These are phyloP conservation scores for Acanthoscelides obtectus DNA, from an alignment of 2,888 invertebrate genomes.

Conservation along the genomic window DNA sequence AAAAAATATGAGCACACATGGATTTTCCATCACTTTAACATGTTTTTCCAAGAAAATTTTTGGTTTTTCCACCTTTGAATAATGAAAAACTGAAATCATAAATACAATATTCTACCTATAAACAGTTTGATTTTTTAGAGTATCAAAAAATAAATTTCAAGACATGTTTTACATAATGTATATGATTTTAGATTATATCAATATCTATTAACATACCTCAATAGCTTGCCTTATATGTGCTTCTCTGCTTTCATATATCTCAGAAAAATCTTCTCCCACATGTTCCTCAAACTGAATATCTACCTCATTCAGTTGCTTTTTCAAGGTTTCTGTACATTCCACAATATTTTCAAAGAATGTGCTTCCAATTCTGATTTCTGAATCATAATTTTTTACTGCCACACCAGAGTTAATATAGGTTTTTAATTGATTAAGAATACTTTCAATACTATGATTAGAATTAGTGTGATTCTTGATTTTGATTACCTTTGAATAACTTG, in stretches of 20 bases:
- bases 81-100: too few species aligned
- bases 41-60: too few species aligned
- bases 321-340: slow-evolving; percentile 10
- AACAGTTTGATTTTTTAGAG: too few species aligned
- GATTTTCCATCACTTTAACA: too few species aligned
- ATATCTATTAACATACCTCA: slow-evolving; percentile 17
- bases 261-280: slow-evolving; percentile 3
- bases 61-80: too few species aligned
- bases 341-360: slow-evolving; percentile 14
- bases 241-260: slow-evolving; percentile 9
- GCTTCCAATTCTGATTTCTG: slow-evolving; percentile 11
- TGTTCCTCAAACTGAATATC: slow-evolving; percentile 11
- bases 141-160: too few species aligned
- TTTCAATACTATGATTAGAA: slow-evolving; percentile 23
- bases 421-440: slow-evolving; percentile 15
- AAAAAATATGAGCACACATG: too few species aligned
- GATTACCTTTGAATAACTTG: slow-evolving; percentile 9
- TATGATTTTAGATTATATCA: too few species aligned
- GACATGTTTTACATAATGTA: too few species aligned
- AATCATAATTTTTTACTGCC: neutral
- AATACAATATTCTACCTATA: too few species aligned
- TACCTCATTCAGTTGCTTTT: slow-evolving; percentile 8
- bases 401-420: slow-evolving; percentile 3
- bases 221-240: slow-evolving; percentile 13
- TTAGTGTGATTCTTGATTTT: slow-evolving; percentile 17